Evolutionary conservation across 2,113 vertebrate genomes (phyloP), one percentile per base, ranked within the genome.

Genomic region (Aspiorhynchus laticeps): DNA sequence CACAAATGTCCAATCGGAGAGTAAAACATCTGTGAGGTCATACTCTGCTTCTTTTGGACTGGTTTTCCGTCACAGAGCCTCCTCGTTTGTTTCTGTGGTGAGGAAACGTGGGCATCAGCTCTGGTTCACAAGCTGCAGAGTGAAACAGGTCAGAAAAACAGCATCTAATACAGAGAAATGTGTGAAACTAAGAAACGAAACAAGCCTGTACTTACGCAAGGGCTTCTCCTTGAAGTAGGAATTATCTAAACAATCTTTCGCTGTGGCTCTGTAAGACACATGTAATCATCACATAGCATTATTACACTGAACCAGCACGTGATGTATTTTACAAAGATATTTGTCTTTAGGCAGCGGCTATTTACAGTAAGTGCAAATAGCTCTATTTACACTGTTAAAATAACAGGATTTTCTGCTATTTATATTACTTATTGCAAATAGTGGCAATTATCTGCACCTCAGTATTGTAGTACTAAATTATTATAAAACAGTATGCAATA

Each of bases 151-250:
- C 3, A 43, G 28, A 61, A 73, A 63, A 43, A 15, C 28, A 31
- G 5, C 28, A 69, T 69, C 31, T 38, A 33, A 71, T 11, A 21
- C 0, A 5, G 33, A 21, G 15, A 69, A 36, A 69, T 21, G 15
- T 21, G 8, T 1, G 5, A 24, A 3, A 59, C 21, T 24, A 24
- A 10, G 12, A 36, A 11, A 36, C 8, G 1, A 8, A 71, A 71
- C 10, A 36, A 71, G 67, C 31, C 21, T 12, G n/a, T 63, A 97
- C 98, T 97, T 90, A 99, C 98, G 98, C 21, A 99, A 89, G 5
- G 98, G 98, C 86, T 99, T 99, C 90, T 99, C 98, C 90, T 99
- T 99, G 93, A 99, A 99, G 94, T 99, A 99, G 21, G 98, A 98
- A 83, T 97, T 99, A 78, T 98, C 98, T 93, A 99, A 87, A 89